Evolutionary conservation across 1,140 invertebrate species (phyloP), one percentile per base, ranked within the genome.

Genomic region (Matsumurasca onukii): DNA sequence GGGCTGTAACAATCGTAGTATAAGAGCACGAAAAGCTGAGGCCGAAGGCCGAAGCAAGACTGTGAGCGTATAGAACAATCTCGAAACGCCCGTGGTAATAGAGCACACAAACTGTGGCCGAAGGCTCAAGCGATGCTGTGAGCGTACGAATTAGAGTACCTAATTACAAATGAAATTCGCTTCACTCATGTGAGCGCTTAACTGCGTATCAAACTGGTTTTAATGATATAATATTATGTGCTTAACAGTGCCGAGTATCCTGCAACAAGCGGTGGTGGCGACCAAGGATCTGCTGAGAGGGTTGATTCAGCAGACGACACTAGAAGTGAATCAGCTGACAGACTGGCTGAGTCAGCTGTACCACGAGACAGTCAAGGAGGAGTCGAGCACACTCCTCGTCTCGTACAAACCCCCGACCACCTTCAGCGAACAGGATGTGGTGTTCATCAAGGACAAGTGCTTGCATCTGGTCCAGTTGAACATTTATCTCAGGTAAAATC

Each of bases 401-500:
- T 20, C n/a, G 3, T 5, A 20, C 49, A 51, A 51, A 5, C n/a
- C 24, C 5, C 49, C 49, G 24, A 17, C 49, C 3, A 12, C 49
- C n/a, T 3, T 51, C n/a, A 22, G 9, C 12, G 55, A 59, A 5
- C 24, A 59, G 25, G 55, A 59, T 12, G 24, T 59, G 15, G 5
- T 9, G 2, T 27, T 59, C 24, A 22, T 59, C 24, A 59, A 59
- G 24, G 55, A 59, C 13, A 59, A 59, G 5, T 13, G 9, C n/a
- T 9, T 59, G 9, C 55, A 59, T 27, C 24, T 59, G 13, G 30
- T 59, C 13, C 55, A 59, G 55, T 59, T 27, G 24, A 22, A 9
- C 3, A 59, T 59, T 9, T 59, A 59, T 29, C 25, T 59, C 15
- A 59, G 24, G 55, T 59, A 51, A 51, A n/a, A n/a, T n/a, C n/a